Conservation (phyloP, 2,797 vertebrate species). For the Pseudochirops corinnae region DNA sequence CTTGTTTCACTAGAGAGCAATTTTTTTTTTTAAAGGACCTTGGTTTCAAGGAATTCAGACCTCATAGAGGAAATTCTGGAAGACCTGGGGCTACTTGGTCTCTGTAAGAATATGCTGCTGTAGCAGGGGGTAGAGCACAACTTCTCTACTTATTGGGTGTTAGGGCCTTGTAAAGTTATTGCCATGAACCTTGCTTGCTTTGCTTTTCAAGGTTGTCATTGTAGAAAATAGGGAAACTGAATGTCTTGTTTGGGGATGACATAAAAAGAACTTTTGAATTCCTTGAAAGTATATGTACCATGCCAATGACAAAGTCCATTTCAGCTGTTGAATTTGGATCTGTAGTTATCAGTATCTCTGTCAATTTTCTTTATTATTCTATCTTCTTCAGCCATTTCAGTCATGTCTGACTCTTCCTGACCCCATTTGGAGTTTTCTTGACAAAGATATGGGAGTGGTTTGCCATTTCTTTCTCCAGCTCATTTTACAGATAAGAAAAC, state of each 20-base stretch:
- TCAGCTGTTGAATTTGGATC: not conserved
- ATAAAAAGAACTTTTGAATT: slow-evolving; percentile 9
- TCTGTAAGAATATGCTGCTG: not conserved
- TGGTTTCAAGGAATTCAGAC: not conserved
- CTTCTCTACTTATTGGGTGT: not conserved
- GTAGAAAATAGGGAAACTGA: slow-evolving; percentile 3
- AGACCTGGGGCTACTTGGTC: slow-evolving; percentile 10
- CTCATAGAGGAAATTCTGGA: not conserved
- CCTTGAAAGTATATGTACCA: slow-evolving; percentile 19
- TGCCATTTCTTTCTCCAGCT: not conserved
- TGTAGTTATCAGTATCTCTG: not conserved
- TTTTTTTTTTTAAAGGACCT: slow-evolving; percentile 32
- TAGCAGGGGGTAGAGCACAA: not conserved
- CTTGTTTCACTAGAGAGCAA: slow-evolving; percentile 15
- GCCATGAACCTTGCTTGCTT: not conserved
- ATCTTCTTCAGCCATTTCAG: not conserved
- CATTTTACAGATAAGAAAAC: not conserved
- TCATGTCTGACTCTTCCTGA: slow-evolving; percentile 17
- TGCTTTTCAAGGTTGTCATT: slow-evolving; percentile 19
- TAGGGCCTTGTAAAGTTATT: slow-evolving; percentile 3
- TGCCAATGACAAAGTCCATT: not conserved
- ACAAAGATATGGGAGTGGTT: not conserved
- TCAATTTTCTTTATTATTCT: not conserved
- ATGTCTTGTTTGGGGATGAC: not conserved
- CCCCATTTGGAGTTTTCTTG: slow-evolving; percentile 41